phyloP scores from a whole-genome alignment of 2,113 vertebrate species.

The Rhadina sibilatrix region DNA sequence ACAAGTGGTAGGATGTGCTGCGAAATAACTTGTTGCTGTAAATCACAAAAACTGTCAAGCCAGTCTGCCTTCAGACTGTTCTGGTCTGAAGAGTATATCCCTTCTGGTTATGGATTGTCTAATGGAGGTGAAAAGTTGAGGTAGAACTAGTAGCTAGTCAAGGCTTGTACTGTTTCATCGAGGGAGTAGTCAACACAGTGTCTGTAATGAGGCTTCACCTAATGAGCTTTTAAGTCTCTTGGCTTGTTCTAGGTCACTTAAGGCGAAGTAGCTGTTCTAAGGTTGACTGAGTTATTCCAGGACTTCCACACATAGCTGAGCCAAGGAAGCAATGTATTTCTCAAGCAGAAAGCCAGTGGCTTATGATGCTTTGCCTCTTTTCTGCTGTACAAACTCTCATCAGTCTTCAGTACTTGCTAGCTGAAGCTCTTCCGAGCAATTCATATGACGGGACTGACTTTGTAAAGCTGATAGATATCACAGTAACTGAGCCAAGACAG shows the following conservation, averaged over 20 bases:
- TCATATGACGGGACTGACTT: not conserved
- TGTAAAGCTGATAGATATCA: not conserved
- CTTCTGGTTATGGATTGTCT: not conserved
- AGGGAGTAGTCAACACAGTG: not conserved
- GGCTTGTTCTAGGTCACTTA: not conserved
- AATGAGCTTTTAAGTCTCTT: not conserved
- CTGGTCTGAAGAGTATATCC: not conserved
- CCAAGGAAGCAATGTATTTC: not conserved
- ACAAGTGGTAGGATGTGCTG: not conserved
- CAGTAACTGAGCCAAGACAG: not conserved
- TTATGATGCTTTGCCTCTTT: not conserved
- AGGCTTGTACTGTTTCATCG: not conserved
- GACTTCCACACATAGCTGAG: not conserved
- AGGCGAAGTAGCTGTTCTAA: not conserved
- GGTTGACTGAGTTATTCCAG: not conserved
- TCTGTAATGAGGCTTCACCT: not conserved
- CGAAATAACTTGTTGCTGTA: not conserved
- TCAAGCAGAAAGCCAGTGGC: not conserved
- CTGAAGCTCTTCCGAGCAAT: not conserved
- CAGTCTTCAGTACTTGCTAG: not conserved
- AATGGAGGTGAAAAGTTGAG: not conserved
- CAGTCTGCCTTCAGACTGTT: not conserved
- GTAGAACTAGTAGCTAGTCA: not conserved
- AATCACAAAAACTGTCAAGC: not conserved
- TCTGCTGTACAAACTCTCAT: not conserved